Percentiles rank a stretch among this genome's conserved stretches.
These are phyloP conservation scores for Ceyx erithaca DNA, from an alignment of 2,797 vertebrate species.

Conservation along the genomic window DNA sequence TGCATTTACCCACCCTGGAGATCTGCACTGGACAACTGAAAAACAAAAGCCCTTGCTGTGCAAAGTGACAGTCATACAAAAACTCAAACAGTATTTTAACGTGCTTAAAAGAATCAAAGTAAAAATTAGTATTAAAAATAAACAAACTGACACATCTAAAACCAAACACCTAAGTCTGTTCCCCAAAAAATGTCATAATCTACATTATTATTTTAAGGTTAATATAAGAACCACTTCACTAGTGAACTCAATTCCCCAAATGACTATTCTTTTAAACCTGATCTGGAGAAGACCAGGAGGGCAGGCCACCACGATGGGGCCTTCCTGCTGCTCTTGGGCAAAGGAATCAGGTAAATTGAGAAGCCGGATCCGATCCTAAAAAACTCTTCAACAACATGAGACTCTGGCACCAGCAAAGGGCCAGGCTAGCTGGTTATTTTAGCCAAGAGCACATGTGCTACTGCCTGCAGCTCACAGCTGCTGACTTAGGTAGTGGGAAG, in stretches of 20 bases:
- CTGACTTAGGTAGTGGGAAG: conserved; percentile 4
- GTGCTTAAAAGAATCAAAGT: background rate
- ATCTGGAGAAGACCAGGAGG: background rate
- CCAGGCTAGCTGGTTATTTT: conserved; percentile 55
- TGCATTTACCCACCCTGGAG: background rate
- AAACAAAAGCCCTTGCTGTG: background rate
- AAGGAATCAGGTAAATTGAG: conserved; percentile 43
- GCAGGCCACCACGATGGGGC: background rate
- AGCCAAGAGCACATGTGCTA: conserved; percentile 57
- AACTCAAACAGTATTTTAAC: background rate
- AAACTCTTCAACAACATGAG: conserved; percentile 37
- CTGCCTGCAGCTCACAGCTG: conserved; percentile 61
- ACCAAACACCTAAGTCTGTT: background rate
- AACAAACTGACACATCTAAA: background rate
- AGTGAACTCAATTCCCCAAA: background rate
- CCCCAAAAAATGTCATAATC: background rate
- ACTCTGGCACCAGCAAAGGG: conserved; percentile 44
- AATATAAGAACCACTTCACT: background rate
- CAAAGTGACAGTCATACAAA: background rate
- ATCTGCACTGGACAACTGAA: background rate
- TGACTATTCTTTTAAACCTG: background rate
- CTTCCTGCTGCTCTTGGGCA: conserved; percentile 11
- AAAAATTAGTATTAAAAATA: background rate
- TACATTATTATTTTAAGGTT: background rate
- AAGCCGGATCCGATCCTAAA: conserved; percentile 19